Evolutionary conservation across 2,888 invertebrate species (phyloP).

Genomic region (Halocaridina rubra): DNA sequence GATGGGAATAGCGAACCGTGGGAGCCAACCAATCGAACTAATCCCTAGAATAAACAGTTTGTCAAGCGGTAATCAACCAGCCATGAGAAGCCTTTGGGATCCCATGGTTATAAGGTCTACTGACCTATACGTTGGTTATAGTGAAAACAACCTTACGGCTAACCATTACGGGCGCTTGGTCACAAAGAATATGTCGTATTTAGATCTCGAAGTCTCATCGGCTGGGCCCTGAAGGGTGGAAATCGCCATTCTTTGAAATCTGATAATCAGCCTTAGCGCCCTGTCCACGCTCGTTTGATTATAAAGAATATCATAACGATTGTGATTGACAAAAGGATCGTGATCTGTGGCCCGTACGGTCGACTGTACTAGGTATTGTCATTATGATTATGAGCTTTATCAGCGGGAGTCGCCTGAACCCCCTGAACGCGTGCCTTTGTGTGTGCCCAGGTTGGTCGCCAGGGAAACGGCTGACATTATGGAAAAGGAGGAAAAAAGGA

Average conservation of each 20-base stretch:
- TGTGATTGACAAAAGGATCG: constrained; percentile 47
- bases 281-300: constrained; percentile 42
- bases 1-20: constrained; percentile 23
- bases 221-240: neutral
- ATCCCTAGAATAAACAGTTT: constrained; percentile 61
- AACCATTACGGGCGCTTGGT: constrained; percentile 46
- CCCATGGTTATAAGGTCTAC: constrained; percentile 10
- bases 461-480: constrained; percentile 28
- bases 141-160: neutral
- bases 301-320: constrained; percentile 57
- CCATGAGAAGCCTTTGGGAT: constrained; percentile 1
- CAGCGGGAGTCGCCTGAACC: neutral
- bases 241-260: neutral
- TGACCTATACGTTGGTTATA: neutral
- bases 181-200: constrained; percentile 52
- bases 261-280: constrained; percentile 25
- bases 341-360: neutral
- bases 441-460: constrained; percentile 13
- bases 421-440: constrained; percentile 36
- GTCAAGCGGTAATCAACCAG: constrained; percentile 59
- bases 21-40: constrained; percentile 28
- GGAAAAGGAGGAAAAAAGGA: neutral
- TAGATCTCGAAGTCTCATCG: neutral
- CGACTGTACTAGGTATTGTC: neutral
- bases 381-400: constrained; percentile 2